Evolutionary conservation across 2,888 invertebrate genomes (phyloP).

Genomic region (Cyrtodaria siliqua): DNA sequence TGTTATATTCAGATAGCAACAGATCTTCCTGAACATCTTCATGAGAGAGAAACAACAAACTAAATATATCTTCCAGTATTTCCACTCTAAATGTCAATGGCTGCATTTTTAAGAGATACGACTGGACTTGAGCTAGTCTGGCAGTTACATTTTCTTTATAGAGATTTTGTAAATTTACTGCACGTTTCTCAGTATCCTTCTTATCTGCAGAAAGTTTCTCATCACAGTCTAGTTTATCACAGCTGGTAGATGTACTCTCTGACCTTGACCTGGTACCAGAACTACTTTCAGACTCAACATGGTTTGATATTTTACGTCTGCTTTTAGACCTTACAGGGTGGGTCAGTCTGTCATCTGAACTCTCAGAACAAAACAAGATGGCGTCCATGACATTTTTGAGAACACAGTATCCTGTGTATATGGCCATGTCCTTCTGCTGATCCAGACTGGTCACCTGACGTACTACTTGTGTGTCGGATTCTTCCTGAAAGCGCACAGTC

Average conservation of each 20-base stretch:
- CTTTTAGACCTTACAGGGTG: conserved; percentile 69
- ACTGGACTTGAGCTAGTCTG: conserved; percentile 67
- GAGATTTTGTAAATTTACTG: conserved; percentile 63
- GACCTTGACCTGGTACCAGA: conserved; percentile 40
- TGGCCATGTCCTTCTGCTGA: conserved; percentile 78
- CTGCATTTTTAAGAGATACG: conserved; percentile 74
- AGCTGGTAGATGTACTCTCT: conserved; percentile 33
- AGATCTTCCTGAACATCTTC: conserved; percentile 88
- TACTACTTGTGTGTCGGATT: background rate
- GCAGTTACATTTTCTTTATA: conserved; percentile 75
- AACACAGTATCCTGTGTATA: conserved; percentile 81
- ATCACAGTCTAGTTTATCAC: conserved; percentile 20
- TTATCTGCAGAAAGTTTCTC: conserved; percentile 1
- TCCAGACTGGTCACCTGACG: conserved; percentile 75
- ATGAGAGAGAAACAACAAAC: conserved; percentile 90
- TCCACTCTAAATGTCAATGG: conserved; percentile 86
- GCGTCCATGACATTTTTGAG: conserved; percentile 81
- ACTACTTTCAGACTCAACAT: conserved; percentile 30
- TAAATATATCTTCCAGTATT: conserved; percentile 91
- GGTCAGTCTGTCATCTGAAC: conserved; percentile 70
- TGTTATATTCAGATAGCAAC: conserved; percentile 85
- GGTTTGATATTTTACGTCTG: conserved; percentile 26
- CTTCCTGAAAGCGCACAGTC: conserved; percentile 74
- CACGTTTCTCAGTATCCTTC: background rate
- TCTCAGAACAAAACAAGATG: conserved; percentile 78